A percentile compares a stretch with the other conserved stretches of the same genome.
Conservation (phyloP, 2,888 invertebrate genomes). For the Norana najaformis region DNA sequence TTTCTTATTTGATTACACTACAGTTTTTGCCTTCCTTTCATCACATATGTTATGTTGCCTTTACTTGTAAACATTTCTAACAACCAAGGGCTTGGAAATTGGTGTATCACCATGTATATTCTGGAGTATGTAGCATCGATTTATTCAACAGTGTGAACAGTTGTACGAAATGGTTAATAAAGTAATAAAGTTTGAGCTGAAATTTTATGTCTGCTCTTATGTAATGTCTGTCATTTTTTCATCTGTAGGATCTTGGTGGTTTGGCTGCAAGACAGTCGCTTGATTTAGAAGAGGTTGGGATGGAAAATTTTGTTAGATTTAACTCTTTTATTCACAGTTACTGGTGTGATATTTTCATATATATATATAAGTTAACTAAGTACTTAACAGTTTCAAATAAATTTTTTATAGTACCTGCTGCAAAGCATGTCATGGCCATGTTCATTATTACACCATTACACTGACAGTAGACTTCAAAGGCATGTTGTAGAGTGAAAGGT, state of each 20-base stretch:
- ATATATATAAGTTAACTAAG: neutral
- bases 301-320: neutral
- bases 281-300: constrained; percentile 56
- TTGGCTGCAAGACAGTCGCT: constrained; percentile 40
- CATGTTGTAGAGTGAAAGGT: neutral
- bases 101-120: neutral
- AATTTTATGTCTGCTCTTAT: too few species aligned
- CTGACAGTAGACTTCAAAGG: neutral
- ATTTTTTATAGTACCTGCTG: neutral
- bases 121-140: neutral
- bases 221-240: neutral
- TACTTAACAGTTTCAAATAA: neutral
- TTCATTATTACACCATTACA: neutral
- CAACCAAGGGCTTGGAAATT: neutral
- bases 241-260: constrained; percentile 22
- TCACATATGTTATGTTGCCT: too few species aligned
- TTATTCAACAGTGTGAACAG: neutral
- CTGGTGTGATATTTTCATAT: neutral
- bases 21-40: neutral
- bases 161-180: neutral
- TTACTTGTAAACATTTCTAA: neutral
- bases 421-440: neutral
- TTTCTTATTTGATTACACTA: neutral
- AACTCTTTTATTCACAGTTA: neutral
- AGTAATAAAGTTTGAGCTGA: neutral